Conservation (phyloP, 2,113 vertebrate genomes). For the Forbesichthys agassizii region DNA sequence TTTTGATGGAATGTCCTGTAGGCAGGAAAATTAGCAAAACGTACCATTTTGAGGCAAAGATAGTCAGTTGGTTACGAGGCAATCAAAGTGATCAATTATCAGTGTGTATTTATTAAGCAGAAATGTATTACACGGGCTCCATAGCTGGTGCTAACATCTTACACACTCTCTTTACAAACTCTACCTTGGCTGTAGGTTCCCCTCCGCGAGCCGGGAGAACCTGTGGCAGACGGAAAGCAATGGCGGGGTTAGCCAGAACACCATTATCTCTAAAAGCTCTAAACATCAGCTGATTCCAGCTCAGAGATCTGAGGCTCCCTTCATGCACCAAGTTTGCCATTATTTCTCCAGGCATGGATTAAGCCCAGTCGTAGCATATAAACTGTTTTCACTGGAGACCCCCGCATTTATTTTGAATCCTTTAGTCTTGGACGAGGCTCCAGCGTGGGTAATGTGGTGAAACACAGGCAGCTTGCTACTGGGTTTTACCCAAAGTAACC, state of each 20-base stretch:
- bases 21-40: not conserved
- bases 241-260: slow-evolving; percentile 20
- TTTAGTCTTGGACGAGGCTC: not conserved
- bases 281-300: slow-evolving; percentile 29
- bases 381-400: too few species aligned
- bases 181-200: slow-evolving; percentile 83
- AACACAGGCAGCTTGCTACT: not conserved
- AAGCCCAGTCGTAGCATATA: too few species aligned
- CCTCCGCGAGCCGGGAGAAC: slow-evolving; percentile 77
- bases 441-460: not conserved
- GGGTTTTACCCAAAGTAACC: not conserved
- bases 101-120: not conserved
- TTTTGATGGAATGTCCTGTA: slow-evolving; percentile 85
- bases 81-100: too few species aligned
- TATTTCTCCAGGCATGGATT: too few species aligned
- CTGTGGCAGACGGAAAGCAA: slow-evolving; percentile 48
- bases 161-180: too few species aligned
- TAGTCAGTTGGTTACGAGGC: too few species aligned
- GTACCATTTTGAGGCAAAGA: too few species aligned
- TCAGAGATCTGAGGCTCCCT: too few species aligned
- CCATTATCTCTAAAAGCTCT: not conserved
- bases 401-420: too few species aligned
- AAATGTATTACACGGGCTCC: not conserved
- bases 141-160: not conserved
- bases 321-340: too few species aligned